A percentile compares a stretch with the other conserved stretches of the same genome.
Conservation (phyloP, 2,113 vertebrate species). For the Panthera tigris region DNA sequence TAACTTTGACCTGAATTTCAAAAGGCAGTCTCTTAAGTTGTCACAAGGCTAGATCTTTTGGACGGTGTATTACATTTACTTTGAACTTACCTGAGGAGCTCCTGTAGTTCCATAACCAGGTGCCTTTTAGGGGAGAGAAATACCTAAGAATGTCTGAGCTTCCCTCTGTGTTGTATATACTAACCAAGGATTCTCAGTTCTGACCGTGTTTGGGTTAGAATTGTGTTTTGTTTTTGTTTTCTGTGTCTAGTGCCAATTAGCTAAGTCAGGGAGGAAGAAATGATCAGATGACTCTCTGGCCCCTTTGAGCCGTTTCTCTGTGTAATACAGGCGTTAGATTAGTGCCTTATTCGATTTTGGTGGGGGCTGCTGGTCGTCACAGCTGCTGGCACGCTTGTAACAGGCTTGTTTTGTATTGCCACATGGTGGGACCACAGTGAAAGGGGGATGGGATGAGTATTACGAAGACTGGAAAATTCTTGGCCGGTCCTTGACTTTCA, state of each 20-base stretch:
- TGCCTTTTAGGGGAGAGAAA: slow-evolving; percentile 50
- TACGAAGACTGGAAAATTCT: background rate
- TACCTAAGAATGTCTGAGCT: background rate
- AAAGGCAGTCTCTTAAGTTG: background rate
- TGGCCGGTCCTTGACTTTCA: background rate
- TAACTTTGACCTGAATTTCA: background rate
- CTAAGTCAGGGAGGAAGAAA: slow-evolving; percentile 68
- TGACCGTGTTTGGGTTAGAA: background rate
- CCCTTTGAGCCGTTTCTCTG: slow-evolving; percentile 68
- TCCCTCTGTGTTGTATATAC: background rate
- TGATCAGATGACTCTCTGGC: slow-evolving; percentile 25
- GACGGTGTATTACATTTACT: background rate
- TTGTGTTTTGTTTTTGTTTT: slow-evolving; percentile 4
- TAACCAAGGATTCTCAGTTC: background rate
- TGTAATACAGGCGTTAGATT: slow-evolving; percentile 39
- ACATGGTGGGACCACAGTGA: background rate
- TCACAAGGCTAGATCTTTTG: background rate
- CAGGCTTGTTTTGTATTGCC: background rate
- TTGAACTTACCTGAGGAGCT: slow-evolving; percentile 18
- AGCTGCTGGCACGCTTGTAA: background rate
- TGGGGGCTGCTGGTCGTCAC: background rate
- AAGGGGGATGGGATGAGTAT: background rate
- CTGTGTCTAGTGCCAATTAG: slow-evolving; percentile 79
- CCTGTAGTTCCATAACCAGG: background rate
- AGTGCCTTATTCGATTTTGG: slow-evolving; percentile 81